Evolutionary conservation across 2,797 vertebrate genomes (phyloP).

Genomic region (Sus cebifrons): DNA sequence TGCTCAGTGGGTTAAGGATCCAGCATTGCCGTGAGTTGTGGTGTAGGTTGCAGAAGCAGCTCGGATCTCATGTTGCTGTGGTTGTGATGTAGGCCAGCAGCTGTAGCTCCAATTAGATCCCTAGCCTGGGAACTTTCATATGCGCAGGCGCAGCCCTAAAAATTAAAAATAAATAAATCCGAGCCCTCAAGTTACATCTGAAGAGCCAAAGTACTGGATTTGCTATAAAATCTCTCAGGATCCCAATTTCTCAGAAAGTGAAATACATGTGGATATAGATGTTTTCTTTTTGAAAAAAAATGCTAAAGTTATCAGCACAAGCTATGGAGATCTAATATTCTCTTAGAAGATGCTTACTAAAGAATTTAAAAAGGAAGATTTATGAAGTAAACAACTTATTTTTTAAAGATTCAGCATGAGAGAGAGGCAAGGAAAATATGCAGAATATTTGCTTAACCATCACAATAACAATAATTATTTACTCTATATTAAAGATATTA

Average conservation of each 20-base stretch:
- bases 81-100: no score
- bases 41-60: no score
- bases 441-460: background rate
- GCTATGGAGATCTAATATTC: background rate
- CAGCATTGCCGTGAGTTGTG: no score
- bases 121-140: no score
- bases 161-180: background rate
- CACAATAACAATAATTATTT: background rate
- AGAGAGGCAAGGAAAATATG: background rate
- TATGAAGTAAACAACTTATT: background rate
- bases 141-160: no score
- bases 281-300: conserved; percentile 26
- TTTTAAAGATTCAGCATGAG: conserved; percentile 24
- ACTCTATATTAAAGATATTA: background rate
- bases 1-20: no score
- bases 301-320: background rate
- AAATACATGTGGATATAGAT: background rate
- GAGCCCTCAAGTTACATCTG: background rate
- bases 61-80: no score
- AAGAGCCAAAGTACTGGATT: background rate
- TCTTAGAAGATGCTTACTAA: background rate
- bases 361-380: background rate
- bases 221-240: background rate
- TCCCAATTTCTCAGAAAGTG: background rate
- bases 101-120: no score